phyloP scores from a whole-genome alignment of 1,140 invertebrate genomes.

The Eumaeus atala region DNA sequence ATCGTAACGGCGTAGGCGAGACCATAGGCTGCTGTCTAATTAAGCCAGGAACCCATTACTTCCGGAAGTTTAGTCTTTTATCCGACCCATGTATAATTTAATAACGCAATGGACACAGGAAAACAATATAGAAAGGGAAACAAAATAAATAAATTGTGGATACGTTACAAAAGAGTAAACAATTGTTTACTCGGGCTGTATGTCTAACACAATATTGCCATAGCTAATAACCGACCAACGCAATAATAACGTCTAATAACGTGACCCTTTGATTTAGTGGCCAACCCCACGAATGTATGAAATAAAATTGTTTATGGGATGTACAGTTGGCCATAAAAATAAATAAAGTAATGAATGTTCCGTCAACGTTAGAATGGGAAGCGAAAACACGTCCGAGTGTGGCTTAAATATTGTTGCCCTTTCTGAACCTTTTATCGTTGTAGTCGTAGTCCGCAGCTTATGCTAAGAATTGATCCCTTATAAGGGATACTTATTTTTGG shows the following conservation, averaged over 20 bases:
- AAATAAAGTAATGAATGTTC: constrained; percentile 5
- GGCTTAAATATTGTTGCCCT: no score
- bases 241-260: constrained; percentile 29
- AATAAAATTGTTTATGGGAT: constrained; percentile 27
- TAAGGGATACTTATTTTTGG: no score
- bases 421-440: no score
- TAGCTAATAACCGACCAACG: constrained; percentile 20
- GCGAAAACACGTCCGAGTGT: background rate
- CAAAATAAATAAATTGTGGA: constrained; percentile 12
- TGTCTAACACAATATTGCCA: constrained; percentile 11
- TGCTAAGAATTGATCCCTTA: no score
- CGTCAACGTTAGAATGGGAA: background rate
- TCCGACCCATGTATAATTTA: background rate
- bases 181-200: constrained; percentile 14
- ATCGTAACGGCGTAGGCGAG: no score
- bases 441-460: no score
- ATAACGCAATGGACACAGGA: background rate
- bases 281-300: constrained; percentile 16
- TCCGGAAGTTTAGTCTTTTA: background rate
- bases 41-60: background rate
- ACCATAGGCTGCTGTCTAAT: no score
- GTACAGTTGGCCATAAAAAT: background rate
- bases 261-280: constrained; percentile 28
- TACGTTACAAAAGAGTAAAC: constrained; percentile 20
- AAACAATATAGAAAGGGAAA: constrained; percentile 1